Percentiles rank a stretch among this genome's conserved stretches.
Conservation (phyloP, 2,113 vertebrate species). For the Grus americana region DNA sequence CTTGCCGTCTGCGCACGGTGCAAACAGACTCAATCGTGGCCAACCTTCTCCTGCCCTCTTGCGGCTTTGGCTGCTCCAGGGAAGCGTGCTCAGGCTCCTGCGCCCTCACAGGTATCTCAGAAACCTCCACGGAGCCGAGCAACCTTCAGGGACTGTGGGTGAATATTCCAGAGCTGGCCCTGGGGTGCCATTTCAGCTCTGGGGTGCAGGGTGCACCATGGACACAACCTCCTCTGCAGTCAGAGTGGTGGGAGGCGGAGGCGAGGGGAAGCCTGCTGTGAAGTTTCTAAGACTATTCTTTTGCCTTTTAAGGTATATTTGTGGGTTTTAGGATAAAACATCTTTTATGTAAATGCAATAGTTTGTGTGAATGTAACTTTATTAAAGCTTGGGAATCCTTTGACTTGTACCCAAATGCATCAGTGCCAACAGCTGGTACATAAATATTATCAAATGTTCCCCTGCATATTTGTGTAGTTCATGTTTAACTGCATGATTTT, state of each 20-base stretch:
- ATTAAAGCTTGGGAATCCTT: neutral
- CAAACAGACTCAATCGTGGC: neutral
- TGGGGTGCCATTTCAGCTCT: neutral
- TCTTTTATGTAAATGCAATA: neutral
- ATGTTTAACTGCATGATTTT: neutral
- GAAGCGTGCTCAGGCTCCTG: neutral
- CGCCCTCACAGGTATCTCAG: rapidly evolving
- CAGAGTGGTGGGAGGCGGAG: rapidly evolving
- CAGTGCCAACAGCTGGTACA: neutral
- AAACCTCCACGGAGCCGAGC: neutral
- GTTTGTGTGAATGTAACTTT: neutral
- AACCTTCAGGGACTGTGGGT: neutral
- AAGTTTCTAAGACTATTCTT: neutral
- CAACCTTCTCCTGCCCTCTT: slow-evolving; percentile 37
- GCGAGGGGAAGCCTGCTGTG: neutral
- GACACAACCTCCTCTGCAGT: rapidly evolving
- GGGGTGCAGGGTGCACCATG: neutral
- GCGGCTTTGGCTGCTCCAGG: neutral
- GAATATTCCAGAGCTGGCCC: neutral
- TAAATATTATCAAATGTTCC: neutral
- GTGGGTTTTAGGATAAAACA: neutral
- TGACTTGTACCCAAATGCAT: neutral
- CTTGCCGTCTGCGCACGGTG: neutral
- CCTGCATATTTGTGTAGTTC: neutral
- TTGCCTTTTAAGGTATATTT: neutral